These are phyloP conservation scores for Rattus norvegicus DNA, from an alignment of 2,113 vertebrate genomes.

Conservation along the genomic window DNA sequence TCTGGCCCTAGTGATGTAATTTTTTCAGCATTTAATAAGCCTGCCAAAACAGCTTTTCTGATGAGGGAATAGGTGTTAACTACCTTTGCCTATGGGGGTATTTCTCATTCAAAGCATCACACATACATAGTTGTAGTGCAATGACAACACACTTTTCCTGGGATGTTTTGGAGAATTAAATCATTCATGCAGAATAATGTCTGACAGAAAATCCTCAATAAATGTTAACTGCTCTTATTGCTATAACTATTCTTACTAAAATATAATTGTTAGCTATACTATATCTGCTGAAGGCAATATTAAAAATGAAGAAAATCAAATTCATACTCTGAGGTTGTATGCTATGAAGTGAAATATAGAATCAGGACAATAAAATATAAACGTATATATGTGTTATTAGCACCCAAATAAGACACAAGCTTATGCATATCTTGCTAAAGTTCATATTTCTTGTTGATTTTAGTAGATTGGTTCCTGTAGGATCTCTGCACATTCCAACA, in stretches of 20 bases:
- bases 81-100: background rate
- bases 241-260: slow-evolving; percentile 12
- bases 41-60: background rate
- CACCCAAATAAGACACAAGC: background rate
- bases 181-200: background rate
- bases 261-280: background rate
- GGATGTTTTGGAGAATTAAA: slow-evolving; percentile 34
- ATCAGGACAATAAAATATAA: background rate
- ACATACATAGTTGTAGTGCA: background rate
- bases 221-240: background rate
- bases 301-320: background rate
- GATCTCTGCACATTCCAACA: background rate
- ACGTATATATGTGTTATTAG: background rate
- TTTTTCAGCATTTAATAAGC: background rate
- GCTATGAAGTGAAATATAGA: background rate
- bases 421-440: background rate
- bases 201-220: background rate
- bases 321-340: background rate
- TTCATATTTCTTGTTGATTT: background rate
- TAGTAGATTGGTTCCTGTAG: rapidly evolving
- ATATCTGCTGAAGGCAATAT: background rate
- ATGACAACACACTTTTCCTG: background rate
- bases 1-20: background rate
- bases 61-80: background rate
- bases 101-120: background rate